A percentile compares a stretch with the other conserved stretches of the same genome.
Conservation (phyloP, 2,113 vertebrate genomes). For the Fregetta grallaria region DNA sequence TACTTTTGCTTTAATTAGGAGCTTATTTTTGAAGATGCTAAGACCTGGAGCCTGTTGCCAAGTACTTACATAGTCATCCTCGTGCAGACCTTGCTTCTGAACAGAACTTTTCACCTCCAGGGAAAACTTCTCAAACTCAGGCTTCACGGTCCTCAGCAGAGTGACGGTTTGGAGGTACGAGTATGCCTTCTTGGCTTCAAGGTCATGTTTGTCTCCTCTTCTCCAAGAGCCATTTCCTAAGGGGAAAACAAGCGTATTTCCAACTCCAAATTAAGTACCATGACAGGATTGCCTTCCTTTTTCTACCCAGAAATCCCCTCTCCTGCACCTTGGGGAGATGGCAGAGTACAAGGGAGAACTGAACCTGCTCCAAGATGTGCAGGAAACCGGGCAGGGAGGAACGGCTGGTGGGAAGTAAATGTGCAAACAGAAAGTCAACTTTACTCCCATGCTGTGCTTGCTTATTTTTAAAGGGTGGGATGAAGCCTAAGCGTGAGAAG, state of each 20-base stretch:
- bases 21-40: conserved; percentile 27
- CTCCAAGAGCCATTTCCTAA: conserved; percentile 95
- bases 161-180: conserved; percentile 90
- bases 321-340: not conserved
- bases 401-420: not conserved
- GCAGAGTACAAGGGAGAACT: not conserved
- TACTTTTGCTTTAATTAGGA: conserved; percentile 49
- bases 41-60: not conserved
- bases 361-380: not conserved
- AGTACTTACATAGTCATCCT: conserved; percentile 90
- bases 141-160: conserved; percentile 90
- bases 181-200: conserved; percentile 90
- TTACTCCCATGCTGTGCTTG: not conserved
- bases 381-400: not conserved
- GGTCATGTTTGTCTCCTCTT: conserved; percentile 91
- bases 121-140: conserved; percentile 96
- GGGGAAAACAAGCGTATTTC: conserved; percentile 65
- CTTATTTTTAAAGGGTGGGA: not conserved
- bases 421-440: not conserved
- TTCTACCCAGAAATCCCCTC: not conserved
- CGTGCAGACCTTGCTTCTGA: conserved; percentile 80
- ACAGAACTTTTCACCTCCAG: conserved; percentile 89
- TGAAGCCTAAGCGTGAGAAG: not conserved
- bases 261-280: conserved; percentile 44
- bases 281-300: conserved; percentile 38